Evolutionary conservation across 2,797 vertebrate genomes (phyloP), one percentile per base, ranked within the genome.

Genomic region (Diplodus puntazzo): DNA sequence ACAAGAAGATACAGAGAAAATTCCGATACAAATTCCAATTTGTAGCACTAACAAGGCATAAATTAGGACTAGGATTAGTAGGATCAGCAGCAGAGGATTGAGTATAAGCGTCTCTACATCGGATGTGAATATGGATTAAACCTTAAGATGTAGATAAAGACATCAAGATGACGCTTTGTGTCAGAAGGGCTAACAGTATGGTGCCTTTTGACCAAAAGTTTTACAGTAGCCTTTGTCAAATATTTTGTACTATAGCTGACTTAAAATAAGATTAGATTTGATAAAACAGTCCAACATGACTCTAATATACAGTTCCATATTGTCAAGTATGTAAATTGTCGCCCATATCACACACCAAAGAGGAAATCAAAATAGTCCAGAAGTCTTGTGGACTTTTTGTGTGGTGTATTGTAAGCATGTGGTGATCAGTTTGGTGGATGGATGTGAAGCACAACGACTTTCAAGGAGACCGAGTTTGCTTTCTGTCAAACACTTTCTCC

Each of bases 11-110:
- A 23, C 18, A 14, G 6, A 34, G 6, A 5, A 70, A 11, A 69
- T 45, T 53, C 17, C 9, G 21, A 54, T 59, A 21, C 9, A 13
- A 27, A 16, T 34, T 23, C 53, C 23, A 5, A 72, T 20, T 39
- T 20, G 39, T 20, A 64, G 45, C 6, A 30, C 12, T 17, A 5
- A 23, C 14, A 30, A 30, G 57, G 23, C 11, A 2, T 3, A 49
- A 42, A 16, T n/a, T 45, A 43, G 42, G 43, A 69, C 30, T 34
- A 34, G 30, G 30, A 34, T 34, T 34, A 11, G 17, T 4, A 21
- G 39, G 34, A 48, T 59, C 50, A 61, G 17, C 20, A 59, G 53
- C 48, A 70, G 62, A 20, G 63, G 43, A 73, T 55, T 59, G 69
- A 64, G 14, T 64, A 34, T 27, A 61, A 20, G 20, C 12, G 1